Evolutionary conservation across 2,113 vertebrate species (phyloP).

Genomic region (Henicopernis longicauda): DNA sequence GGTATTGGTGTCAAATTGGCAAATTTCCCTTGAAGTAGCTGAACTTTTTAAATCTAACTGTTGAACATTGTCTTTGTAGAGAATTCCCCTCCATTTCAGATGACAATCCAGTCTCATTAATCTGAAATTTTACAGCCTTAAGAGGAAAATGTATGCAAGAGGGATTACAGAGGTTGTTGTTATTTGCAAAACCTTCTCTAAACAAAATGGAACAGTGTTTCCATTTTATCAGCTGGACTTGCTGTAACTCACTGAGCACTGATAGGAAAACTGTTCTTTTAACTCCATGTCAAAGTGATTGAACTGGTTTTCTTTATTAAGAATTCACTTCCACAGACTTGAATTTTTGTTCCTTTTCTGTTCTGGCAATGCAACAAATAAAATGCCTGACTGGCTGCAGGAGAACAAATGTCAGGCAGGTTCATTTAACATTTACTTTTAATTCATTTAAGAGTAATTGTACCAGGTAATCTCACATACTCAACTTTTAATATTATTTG

Average conservation of each 20-base stretch:
- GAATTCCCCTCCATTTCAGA: background rate
- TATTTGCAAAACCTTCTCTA: background rate
- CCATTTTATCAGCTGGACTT: background rate
- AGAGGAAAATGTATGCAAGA: background rate
- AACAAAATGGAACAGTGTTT: background rate
- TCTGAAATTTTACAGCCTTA: background rate
- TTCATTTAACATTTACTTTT: conserved; percentile 49
- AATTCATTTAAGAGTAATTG: conserved; percentile 68
- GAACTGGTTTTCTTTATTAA: background rate
- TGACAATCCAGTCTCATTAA: background rate
- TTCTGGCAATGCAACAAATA: conserved; percentile 49
- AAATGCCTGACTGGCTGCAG: background rate
- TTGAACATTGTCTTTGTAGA: background rate
- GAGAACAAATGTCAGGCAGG: background rate
- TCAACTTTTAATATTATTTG: conserved; percentile 37
- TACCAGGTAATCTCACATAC: conserved; percentile 34
- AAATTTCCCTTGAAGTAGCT: background rate
- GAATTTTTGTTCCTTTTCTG: background rate
- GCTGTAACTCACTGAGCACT: background rate
- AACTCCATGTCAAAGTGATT: background rate
- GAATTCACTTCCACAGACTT: background rate
- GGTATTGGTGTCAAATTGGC: background rate
- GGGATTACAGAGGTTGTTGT: background rate
- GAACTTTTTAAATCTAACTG: background rate
- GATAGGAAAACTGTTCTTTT: background rate